phyloP scores from a whole-genome alignment of 2,797 vertebrate genomes.

The Sebastes miniatus region DNA sequence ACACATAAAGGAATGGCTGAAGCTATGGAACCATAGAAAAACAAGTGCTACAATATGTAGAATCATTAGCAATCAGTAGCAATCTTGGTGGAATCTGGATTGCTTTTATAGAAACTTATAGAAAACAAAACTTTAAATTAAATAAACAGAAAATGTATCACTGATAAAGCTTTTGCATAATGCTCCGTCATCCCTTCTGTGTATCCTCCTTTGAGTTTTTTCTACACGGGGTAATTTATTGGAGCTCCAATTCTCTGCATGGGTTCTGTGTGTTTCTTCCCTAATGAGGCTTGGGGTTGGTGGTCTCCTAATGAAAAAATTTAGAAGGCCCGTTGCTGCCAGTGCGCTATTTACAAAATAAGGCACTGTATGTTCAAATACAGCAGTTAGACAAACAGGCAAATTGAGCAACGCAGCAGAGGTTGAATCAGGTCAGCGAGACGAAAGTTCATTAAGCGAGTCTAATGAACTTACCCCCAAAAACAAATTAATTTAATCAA shows the following conservation, averaged over 20 bases:
- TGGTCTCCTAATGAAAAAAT: constrained; percentile 40
- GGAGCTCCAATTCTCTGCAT: constrained; percentile 28
- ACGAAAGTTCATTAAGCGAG: constrained; percentile 46
- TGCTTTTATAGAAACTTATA: neutral
- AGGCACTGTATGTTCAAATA: constrained; percentile 44
- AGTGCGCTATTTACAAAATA: constrained; percentile 50
- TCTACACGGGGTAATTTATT: constrained; percentile 3
- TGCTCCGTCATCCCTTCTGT: neutral
- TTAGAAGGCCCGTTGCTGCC: constrained; percentile 43
- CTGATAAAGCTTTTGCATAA: neutral
- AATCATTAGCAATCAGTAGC: neutral
- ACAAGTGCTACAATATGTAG: neutral
- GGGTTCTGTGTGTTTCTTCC: constrained; percentile 32
- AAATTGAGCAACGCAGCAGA: constrained; percentile 37
- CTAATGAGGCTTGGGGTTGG: constrained; percentile 63
- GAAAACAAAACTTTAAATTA: neutral
- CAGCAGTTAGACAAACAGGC: constrained; percentile 36
- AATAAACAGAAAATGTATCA: neutral
- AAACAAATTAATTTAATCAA: constrained; percentile 61
- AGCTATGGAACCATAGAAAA: neutral
- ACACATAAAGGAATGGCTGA: neutral
- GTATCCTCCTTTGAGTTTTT: neutral
- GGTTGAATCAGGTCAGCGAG: constrained; percentile 62
- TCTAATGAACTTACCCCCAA: constrained; percentile 38
- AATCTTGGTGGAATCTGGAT: neutral